These are phyloP conservation scores for Rhinichthys osculus DNA, from an alignment of 2,797 vertebrate species.

Conservation along the genomic window DNA sequence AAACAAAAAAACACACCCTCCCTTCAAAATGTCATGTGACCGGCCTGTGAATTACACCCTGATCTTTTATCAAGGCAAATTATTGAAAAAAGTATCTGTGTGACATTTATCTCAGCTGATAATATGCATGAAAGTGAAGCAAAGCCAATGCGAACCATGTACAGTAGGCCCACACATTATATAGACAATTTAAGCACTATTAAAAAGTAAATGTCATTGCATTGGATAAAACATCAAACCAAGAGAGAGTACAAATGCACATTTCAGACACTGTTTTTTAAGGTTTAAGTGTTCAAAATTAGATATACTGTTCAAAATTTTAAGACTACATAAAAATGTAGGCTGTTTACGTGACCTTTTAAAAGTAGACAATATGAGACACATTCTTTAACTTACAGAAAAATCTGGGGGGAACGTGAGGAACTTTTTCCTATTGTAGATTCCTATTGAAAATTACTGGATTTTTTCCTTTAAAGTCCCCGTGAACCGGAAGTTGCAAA, in stretches of 20 bases:
- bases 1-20: background rate
- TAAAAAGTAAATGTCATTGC: background rate
- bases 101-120: background rate
- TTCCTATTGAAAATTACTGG: background rate
- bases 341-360: too few relatives aligned
- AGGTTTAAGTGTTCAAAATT: too few relatives aligned
- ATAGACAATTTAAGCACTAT: too few relatives aligned
- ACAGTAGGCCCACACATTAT: background rate
- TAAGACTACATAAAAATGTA: too few relatives aligned
- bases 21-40: background rate
- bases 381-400: too few relatives aligned
- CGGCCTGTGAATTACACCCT: background rate
- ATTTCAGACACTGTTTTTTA: background rate
- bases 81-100: background rate
- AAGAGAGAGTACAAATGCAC: background rate
- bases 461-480: background rate
- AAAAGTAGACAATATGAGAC: too few relatives aligned
- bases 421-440: too few relatives aligned
- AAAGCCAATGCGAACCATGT: background rate
- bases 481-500: too few relatives aligned
- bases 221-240: background rate
- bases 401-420: too few relatives aligned
- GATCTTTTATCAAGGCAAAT: background rate
- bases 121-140: background rate
- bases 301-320: too few relatives aligned